phyloP scores from a whole-genome alignment of 2,888 invertebrate genomes.

The Ophion slaviceki region DNA sequence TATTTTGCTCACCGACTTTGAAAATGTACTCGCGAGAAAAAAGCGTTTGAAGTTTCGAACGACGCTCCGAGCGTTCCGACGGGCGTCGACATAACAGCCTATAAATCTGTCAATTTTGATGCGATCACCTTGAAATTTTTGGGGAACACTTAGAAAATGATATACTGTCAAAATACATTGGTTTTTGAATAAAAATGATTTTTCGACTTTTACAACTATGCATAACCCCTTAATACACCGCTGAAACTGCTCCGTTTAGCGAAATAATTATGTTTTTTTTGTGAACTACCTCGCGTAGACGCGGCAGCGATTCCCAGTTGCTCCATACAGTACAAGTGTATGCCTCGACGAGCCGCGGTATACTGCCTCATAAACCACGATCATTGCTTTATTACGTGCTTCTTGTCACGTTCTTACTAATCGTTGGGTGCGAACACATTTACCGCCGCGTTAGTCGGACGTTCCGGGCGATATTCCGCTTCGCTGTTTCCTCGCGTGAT shows the following conservation, averaged over 20 bases:
- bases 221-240: background rate
- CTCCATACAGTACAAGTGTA: slow-evolving; percentile 21
- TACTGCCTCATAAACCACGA: slow-evolving; percentile 81
- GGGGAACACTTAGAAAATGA: no score
- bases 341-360: slow-evolving; percentile 72
- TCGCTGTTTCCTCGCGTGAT: slow-evolving; percentile 56
- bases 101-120: no score
- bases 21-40: no score
- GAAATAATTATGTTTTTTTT: slow-evolving; percentile 5
- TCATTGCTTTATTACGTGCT: slow-evolving; percentile 82
- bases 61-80: no score
- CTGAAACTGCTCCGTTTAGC: background rate
- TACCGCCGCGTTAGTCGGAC: slow-evolving; percentile 74
- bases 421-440: slow-evolving; percentile 81
- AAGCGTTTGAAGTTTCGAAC: no score
- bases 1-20: no score
- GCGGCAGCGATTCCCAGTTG: slow-evolving; percentile 5
- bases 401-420: slow-evolving; percentile 79
- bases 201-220: no score
- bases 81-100: no score
- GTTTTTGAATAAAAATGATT: no score
- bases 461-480: slow-evolving; percentile 48
- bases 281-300: slow-evolving; percentile 15
- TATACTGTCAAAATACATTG: no score
- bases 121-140: no score